These are phyloP conservation scores for Bedellia somnulentella DNA, from an alignment of 2,888 invertebrate species.

Conservation along the genomic window DNA sequence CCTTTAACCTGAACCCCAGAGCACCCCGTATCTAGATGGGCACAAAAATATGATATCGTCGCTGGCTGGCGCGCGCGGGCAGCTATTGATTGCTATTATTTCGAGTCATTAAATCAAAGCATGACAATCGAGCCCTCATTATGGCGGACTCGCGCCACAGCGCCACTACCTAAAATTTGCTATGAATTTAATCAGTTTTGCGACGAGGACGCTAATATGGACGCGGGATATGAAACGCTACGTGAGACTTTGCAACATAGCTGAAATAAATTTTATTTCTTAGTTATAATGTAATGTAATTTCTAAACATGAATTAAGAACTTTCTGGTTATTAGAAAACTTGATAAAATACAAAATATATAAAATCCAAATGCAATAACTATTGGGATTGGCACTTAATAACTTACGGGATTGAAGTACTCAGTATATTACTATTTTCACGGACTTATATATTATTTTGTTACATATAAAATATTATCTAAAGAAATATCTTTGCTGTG, in stretches of 20 bases:
- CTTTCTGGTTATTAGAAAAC: not conserved
- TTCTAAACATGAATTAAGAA: not conserved
- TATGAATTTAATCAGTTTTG: slow-evolving; percentile 40
- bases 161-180: slow-evolving; percentile 12
- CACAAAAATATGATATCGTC: slow-evolving; percentile 17
- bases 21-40: slow-evolving; percentile 16
- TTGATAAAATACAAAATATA: not conserved
- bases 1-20: too few relatives aligned
- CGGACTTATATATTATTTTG: too few relatives aligned
- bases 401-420: too few relatives aligned
- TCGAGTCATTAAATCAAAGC: slow-evolving; percentile 50
- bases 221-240: not conserved
- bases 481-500: too few relatives aligned
- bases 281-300: not conserved
- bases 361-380: not conserved
- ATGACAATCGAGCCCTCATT: slow-evolving; percentile 33
- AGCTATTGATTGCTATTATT: slow-evolving; percentile 48
- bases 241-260: not conserved
- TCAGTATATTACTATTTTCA: too few relatives aligned
- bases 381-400: too few relatives aligned
- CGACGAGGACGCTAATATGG: not conserved
- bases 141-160: slow-evolving; percentile 24
- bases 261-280: not conserved
- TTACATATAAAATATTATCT: too few relatives aligned
- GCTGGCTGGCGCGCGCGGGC: slow-evolving; percentile 11